These are phyloP conservation scores for Triops cancriformis DNA, from an alignment of 1,140 invertebrate species.

Conservation along the genomic window DNA sequence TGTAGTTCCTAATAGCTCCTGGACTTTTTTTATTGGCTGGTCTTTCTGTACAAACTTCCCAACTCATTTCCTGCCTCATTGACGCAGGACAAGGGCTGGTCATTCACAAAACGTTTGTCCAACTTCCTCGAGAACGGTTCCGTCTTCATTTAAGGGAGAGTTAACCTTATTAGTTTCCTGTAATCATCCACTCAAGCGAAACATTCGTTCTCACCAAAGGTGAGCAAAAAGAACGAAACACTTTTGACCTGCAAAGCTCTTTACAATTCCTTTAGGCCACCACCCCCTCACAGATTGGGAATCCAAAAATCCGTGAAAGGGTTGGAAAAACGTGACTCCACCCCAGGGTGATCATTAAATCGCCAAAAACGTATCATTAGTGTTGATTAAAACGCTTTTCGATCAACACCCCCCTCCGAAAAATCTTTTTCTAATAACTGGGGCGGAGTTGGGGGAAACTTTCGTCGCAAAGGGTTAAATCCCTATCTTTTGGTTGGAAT, in stretches of 20 bases:
- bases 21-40: neutral
- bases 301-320: no score
- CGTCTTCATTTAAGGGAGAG: neutral
- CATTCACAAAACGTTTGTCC: neutral
- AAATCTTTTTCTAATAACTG: no score
- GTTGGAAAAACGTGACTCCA: no score
- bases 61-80: slow-evolving; percentile 10
- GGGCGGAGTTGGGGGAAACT: no score
- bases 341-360: no score
- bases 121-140: neutral
- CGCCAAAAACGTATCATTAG: no score
- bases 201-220: neutral
- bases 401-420: no score
- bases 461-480: no score
- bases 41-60: neutral
- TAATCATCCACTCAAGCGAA: neutral
- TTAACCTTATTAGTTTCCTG: neutral
- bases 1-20: no score
- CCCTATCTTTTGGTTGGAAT: no score
- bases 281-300: no score
- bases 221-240: neutral
- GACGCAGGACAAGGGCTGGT: neutral
- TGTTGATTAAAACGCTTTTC: no score
- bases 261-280: neutral
- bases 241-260: neutral